Percentiles rank a stretch among this genome's conserved stretches.
Conservation (phyloP, 2,113 vertebrate genomes). For the Malurus melanocephalus region DNA sequence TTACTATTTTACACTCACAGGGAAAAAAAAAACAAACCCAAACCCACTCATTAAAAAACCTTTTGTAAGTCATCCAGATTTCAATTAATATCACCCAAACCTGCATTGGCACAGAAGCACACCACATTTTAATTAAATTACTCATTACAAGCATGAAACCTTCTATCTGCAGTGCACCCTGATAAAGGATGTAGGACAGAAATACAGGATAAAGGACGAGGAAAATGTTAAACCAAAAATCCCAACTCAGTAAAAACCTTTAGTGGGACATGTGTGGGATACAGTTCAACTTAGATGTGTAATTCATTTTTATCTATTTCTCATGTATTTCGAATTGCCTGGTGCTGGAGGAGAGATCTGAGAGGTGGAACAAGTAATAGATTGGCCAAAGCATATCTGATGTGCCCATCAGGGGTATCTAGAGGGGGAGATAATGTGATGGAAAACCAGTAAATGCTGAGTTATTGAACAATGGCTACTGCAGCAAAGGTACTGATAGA, state of each 20-base stretch:
- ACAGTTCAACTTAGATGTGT: not conserved
- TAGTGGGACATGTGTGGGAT: not conserved
- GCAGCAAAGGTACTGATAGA: not conserved
- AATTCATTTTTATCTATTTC: not conserved
- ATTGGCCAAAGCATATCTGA: not conserved
- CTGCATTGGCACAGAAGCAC: not conserved
- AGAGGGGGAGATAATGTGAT: not conserved
- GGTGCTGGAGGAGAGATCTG: not conserved
- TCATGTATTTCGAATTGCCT: not conserved
- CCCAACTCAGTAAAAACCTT: not conserved
- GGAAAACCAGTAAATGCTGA: not conserved
- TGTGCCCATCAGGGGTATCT: not conserved
- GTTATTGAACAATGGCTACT: not conserved
- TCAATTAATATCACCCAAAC: not conserved
- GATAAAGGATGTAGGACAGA: not conserved
- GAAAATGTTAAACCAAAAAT: not conserved
- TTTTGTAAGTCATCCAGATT: not conserved
- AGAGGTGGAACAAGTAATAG: not conserved
- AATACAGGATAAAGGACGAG: not conserved
- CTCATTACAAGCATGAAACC: not conserved
- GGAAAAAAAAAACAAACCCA: not conserved
- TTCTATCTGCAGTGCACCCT: not conserved
- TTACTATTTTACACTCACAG: not conserved
- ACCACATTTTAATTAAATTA: not conserved
- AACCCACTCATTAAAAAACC: not conserved